Evolutionary conservation across 2,113 vertebrate species (phyloP).

Genomic region (Sorex araneus): DNA sequence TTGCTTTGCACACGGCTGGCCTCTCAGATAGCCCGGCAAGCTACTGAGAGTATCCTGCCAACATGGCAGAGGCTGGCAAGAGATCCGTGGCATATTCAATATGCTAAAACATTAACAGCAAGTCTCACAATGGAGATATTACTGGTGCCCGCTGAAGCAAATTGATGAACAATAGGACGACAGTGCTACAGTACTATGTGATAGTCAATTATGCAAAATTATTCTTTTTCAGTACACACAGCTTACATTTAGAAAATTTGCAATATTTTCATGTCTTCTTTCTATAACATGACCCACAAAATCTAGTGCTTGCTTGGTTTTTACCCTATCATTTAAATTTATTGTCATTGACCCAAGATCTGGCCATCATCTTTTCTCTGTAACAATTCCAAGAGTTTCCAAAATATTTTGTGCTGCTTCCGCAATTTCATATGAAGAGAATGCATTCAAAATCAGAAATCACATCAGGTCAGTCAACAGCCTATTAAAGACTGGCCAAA

Average conservation of each 20-base stretch:
- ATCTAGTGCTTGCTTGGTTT: neutral
- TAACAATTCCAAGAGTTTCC: neutral
- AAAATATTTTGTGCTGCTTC: neutral
- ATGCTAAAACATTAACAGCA: too few species aligned
- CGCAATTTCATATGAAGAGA: neutral
- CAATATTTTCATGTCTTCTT: accelerated
- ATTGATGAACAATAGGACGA: too few species aligned
- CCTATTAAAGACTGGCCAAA: neutral
- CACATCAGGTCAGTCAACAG: neutral
- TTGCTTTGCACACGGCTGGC: too few species aligned
- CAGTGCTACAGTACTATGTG: too few species aligned
- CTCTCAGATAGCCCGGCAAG: too few species aligned
- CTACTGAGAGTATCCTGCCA: too few species aligned
- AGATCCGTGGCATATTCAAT: too few species aligned
- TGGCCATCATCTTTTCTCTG: neutral
- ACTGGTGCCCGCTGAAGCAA: too few species aligned
- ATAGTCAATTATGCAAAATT: neutral
- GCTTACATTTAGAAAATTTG: neutral
- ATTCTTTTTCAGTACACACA: neutral
- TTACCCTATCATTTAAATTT: neutral
- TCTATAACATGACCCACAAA: neutral
- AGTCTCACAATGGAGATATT: too few species aligned
- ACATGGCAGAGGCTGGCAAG: too few species aligned
- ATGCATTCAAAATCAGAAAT: conserved; percentile 13
- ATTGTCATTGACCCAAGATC: neutral